Base-by-base conservation (phyloP, 2,888 invertebrate genomes). In the Galerucella pusilla region DNA sequence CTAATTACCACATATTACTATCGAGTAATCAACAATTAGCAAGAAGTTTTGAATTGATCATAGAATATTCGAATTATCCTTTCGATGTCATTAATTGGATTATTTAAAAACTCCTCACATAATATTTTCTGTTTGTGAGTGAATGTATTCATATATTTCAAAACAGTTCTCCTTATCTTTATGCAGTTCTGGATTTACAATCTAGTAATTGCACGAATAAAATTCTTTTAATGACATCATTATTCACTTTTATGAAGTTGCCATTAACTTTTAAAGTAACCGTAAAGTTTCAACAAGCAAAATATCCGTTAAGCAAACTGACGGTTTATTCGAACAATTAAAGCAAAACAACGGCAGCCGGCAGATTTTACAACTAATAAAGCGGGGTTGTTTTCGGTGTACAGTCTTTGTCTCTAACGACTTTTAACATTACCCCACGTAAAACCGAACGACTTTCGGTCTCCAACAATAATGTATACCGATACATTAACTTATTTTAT, bases 341-440 rank as follows among this genome's bases (percentile, higher is more conserved):
- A 68, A 68, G 52, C n/a, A 46, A 52, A 52, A 28, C 59, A 68
- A 54, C 63, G 68, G 54, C 61, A 63, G 63, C 25, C 73, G 52
- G 67, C 61, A 54, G 73, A 68, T 73, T 73, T 73, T 64, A 73
- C 68, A 73, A 68, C 68, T 73, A 63, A 68, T 73, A 68, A 73
- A 73, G 68, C 61, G 68, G 35, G 9, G 68, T 68, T 63, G 63
- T 68, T 73, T 68, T 61, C 35, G 49, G 49, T 54, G 67, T 67
- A 63, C 68, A 63, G 67, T 70, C 52, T 35, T 59, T 70, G 63
- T 52, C 49, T 63, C 42, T 63, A 70, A 70, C 52, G 70, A 49
- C 70, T 70, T 64, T 70, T 12, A 61, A 64, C 35, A 63, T 63
- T 61, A 70, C 69, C n/a, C 45, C 20, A 65, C 46, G 42, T 46